Conservation (phyloP, 2,113 vertebrate species). For the Cromileptes altivelis region DNA sequence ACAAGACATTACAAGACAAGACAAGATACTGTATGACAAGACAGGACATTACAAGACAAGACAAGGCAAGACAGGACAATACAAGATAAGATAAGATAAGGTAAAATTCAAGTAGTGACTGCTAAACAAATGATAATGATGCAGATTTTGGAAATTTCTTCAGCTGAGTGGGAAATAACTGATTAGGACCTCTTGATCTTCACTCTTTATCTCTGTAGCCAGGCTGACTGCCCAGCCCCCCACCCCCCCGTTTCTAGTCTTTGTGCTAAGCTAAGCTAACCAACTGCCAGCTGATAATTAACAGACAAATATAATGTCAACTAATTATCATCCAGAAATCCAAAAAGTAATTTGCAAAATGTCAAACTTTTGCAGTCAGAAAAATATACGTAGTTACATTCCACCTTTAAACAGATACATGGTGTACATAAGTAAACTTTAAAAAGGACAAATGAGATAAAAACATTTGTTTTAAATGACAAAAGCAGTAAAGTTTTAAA, state of each 20-base stretch:
- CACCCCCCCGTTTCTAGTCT: not conserved
- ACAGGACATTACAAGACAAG: too few species aligned
- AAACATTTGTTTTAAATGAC: not conserved
- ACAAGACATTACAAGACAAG: too few species aligned
- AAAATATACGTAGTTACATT: not conserved
- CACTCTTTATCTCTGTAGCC: not conserved
- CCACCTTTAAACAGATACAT: not conserved
- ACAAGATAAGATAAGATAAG: too few species aligned
- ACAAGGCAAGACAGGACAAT: too few species aligned
- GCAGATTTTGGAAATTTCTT: too few species aligned
- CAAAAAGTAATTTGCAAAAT: too few species aligned
- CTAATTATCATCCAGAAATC: not conserved
- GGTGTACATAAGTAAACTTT: not conserved
- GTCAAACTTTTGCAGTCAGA: not conserved
- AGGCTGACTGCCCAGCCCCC: not conserved
- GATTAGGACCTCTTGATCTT: not conserved
- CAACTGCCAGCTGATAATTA: not conserved
- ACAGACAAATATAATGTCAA: not conserved
- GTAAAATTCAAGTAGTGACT: too few species aligned
- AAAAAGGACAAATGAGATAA: not conserved
- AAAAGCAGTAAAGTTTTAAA: not conserved
- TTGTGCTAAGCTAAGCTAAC: not conserved
- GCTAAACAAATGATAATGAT: too few species aligned
- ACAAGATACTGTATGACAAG: too few species aligned
- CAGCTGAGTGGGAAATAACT: too few species aligned